Evolutionary conservation across 1,140 invertebrate species (phyloP).

Genomic region (Phocides pigmalion): DNA sequence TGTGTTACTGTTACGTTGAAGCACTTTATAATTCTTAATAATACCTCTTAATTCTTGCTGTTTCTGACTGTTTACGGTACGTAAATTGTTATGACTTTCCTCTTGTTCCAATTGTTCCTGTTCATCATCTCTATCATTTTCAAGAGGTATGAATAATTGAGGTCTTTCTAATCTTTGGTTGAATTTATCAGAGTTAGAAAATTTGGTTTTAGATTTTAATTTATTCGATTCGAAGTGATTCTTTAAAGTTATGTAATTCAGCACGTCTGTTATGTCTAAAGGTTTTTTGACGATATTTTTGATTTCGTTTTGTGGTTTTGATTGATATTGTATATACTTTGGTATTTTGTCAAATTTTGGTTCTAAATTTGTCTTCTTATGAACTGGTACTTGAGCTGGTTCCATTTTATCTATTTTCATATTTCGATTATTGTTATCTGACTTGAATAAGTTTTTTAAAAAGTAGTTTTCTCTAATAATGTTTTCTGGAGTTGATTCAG

Average conservation of each 20-base stretch:
- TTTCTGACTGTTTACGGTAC: conserved; percentile 41
- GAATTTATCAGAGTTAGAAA: conserved; percentile 26
- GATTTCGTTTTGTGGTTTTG: conserved; percentile 53
- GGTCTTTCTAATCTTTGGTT: conserved; percentile 37
- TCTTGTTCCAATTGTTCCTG: conserved; percentile 40
- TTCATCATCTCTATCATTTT: conserved; percentile 38
- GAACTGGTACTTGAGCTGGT: conserved; percentile 33
- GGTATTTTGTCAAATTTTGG: conserved; percentile 50
- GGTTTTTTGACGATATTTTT: conserved; percentile 56
- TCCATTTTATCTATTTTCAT: conserved; percentile 32
- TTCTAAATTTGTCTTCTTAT: conserved; percentile 33
- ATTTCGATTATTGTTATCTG: conserved; percentile 34
- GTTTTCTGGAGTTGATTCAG: conserved; percentile 51
- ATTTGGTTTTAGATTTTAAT: conserved; percentile 55
- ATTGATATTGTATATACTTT: conserved; percentile 51
- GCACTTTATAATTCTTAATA: conserved; percentile 75
- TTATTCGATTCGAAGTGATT: conserved; percentile 72
- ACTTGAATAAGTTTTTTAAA: conserved; percentile 62
- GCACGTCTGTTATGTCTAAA: conserved; percentile 57
- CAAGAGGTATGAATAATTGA: conserved; percentile 38
- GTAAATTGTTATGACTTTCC: conserved; percentile 36
- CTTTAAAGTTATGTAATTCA: conserved; percentile 65
- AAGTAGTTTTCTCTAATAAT: conserved; percentile 63
- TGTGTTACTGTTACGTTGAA: conserved; percentile 60
- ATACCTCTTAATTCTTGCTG: conserved; percentile 62